Evolutionary conservation across 2,888 invertebrate genomes (phyloP).

Genomic region (Himalopsyche japonica): DNA sequence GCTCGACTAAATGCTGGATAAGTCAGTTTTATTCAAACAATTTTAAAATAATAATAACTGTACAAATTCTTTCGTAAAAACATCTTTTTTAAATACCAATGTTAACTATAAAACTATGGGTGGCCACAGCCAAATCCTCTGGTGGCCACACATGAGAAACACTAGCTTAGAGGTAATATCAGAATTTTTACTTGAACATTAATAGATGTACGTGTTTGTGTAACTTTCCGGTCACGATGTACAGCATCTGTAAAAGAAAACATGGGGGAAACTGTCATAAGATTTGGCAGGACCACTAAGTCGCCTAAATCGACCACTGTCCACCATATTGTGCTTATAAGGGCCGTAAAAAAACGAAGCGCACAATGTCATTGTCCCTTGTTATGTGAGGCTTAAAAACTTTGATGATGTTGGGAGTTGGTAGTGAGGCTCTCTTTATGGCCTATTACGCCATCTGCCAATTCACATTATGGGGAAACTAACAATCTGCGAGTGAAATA

Average conservation of each 20-base stretch:
- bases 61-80: no score
- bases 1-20: no score
- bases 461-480: slow-evolving; percentile 9
- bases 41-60: no score
- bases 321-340: slow-evolving; percentile 13
- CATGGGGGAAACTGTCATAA: neutral
- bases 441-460: slow-evolving; percentile 20
- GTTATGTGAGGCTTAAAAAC: slow-evolving; percentile 17
- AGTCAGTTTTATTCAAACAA: no score
- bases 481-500: neutral
- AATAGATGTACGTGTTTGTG: no score
- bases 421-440: slow-evolving; percentile 6
- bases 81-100: no score
- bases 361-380: slow-evolving; percentile 7
- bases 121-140: no score
- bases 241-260: neutral
- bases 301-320: slow-evolving; percentile 5
- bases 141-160: no score
- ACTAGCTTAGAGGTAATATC: no score
- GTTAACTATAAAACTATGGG: no score
- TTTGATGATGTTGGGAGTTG: neutral
- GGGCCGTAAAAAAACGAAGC: slow-evolving; percentile 12
- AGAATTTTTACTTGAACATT: no score
- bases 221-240: neutral
- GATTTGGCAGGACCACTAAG: slow-evolving; percentile 4